Base-by-base conservation (phyloP, 37 sponge, comb jelly and placozoan species). In the Chondrilla cf. caribensis region DNA sequence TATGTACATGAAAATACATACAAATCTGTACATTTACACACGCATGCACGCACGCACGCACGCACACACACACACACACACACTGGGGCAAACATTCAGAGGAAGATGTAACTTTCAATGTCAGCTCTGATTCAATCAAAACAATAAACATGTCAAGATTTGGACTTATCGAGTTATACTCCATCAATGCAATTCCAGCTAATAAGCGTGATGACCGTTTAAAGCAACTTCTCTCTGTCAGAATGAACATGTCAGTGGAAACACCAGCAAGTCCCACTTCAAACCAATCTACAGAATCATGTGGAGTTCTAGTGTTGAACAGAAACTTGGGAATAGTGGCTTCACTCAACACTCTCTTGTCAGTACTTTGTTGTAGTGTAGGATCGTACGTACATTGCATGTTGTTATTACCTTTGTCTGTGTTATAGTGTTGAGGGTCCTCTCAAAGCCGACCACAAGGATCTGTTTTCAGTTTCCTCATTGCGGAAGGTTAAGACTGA, bases 251-350 rank as follows among this genome's bases (percentile, higher is more conserved):
- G 64, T 62, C 29, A 4, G 24, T n/a, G 22, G 43, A 14, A 73
- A 40, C 21, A 17, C 1, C 22, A 17, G 25, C 43, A 6, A 0
- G 21, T n/a, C 42, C 7, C 21, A 38, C 15, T 41, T 24, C 76
- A 15, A 24, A 43, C 6, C 2, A 19, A 36, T 4, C 7, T 73
- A 2, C 18, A 73, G 76, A 42, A n/a, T 36, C 25, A 4, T 73
- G 76, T 73, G 76, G 76, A 14, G 7, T 73, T 4, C 24, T 73
- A 3, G 25, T 73, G 18, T 19, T 73, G 31, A 73, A 7, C 14
- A 73, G 76, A 40, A 35, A 22, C 24, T 0, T 36, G 2, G 76
- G 40, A 39, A 73, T 73, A 36, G 76, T 73, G 21, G 76, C 76
- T 73, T n/a, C 41, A 5, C 15, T 73, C 17, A 11, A 43, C 76